phyloP scores from a whole-genome alignment of 2,797 vertebrate genomes.

The Podargus strigoides region DNA sequence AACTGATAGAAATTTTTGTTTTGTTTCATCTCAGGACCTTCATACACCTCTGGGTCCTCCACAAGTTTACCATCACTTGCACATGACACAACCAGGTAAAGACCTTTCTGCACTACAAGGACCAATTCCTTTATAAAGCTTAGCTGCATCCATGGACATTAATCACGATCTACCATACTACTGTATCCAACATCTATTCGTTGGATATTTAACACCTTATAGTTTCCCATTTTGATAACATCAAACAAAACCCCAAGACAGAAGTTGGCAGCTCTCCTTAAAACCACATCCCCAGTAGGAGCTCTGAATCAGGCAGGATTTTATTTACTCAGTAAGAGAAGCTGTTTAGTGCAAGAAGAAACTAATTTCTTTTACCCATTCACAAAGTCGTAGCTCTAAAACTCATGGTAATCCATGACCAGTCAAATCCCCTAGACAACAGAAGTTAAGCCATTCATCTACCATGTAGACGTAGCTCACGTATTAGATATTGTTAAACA shows the following conservation, averaged over 20 bases:
- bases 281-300: not conserved
- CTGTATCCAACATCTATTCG: not conserved
- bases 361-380: not conserved
- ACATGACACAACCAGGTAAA: not conserved
- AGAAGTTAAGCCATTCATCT: not conserved
- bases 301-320: not conserved
- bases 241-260: not conserved
- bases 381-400: not conserved
- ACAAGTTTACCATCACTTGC: not conserved
- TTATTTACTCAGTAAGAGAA: not conserved
- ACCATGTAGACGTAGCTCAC: accelerated
- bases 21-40: not conserved
- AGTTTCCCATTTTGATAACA: not conserved
- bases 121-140: not conserved
- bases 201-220: not conserved
- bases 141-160: not conserved
- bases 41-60: not conserved
- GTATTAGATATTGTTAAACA: not conserved
- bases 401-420: not conserved
- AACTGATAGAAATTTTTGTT: not conserved
- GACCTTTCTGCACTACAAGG: not conserved
- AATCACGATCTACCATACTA: not conserved
- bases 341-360: not conserved
- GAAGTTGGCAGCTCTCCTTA: not conserved
- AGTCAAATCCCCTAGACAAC: not conserved